A percentile compares a stretch with the other conserved stretches of the same genome.
Conservation (phyloP, 2,113 vertebrate species). For the Festucalex cinctus region DNA sequence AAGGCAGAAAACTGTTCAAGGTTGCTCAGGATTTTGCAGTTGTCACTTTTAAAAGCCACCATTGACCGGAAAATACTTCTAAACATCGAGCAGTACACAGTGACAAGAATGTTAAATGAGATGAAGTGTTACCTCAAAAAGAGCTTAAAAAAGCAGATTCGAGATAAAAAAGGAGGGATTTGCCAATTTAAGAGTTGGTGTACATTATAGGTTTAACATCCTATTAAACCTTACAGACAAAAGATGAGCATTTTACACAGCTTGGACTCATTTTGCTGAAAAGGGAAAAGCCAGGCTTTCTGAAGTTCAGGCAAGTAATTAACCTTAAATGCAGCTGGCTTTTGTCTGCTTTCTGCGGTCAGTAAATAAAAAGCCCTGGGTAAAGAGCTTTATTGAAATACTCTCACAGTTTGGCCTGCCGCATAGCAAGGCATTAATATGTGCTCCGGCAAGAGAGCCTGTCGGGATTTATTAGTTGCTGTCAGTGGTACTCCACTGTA, state of each 20-base stretch:
- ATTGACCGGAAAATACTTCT: conserved; percentile 38
- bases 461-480: conserved; percentile 71
- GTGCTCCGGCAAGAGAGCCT: conserved; percentile 53
- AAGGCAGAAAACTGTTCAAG: conserved; percentile 44
- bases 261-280: conserved; percentile 19
- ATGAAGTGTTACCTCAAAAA: conserved; percentile 46
- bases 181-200: not conserved
- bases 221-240: not conserved
- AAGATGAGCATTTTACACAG: not conserved
- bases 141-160: conserved; percentile 52
- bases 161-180: conserved; percentile 3
- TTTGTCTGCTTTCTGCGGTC: conserved; percentile 62
- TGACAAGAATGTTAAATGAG: conserved; percentile 62
- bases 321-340: conserved; percentile 53
- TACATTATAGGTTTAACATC: not conserved
- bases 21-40: not conserved
- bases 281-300: conserved; percentile 16
- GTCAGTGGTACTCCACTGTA: conserved; percentile 64
- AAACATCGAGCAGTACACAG: conserved; percentile 47
- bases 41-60: not conserved
- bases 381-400: conserved; percentile 64
- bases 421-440: conserved; percentile 67
- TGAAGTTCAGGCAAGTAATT: conserved; percentile 36
- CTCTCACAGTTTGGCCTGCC: conserved; percentile 61
- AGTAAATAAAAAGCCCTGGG: conserved; percentile 63